Base-by-base conservation (phyloP, 2,797 vertebrate genomes). In the Sciaenops ocellatus region DNA sequence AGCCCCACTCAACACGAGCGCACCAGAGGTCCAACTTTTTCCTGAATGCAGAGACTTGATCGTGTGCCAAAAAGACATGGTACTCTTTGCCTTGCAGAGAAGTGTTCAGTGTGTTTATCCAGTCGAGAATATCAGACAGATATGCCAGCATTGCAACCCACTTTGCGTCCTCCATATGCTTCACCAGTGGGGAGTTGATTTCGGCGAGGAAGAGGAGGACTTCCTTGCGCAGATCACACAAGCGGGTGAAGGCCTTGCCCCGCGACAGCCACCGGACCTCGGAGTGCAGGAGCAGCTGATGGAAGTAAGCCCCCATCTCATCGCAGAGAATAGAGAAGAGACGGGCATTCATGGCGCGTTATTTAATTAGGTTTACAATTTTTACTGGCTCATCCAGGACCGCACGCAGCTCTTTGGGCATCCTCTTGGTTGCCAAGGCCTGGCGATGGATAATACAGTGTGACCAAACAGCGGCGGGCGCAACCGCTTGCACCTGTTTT, bases 241-340 rank as follows among this genome's bases (percentile, higher is more conserved):
- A 11, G 20, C 12, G 3, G 47, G 47, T 51, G 63, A 66, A 47
- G 50, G 54, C 34, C 34, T 67, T 67, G n/a, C 34, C 65, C 50
- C 41, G 10, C 0, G 59, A 73, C 16, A 63, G 38, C 60, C 60
- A 44, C 4, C 22, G 13, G 52, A 57, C 42, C 20, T 66, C 42
- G 10, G 61, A 47, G 62, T 57, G 52, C 18, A 74, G 52, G 13
- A 74, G 72, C 42, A 66, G 61, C 28, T 75, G 73, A 5, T 50
- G 63, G 54, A 59, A 75, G 42, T 74, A 42, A 57, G 62, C 62
- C 0, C 62, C 62, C 52, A 57, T 57, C 52, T 74, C 42, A 66
- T 48, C 48, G 62, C 61, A 74, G 62, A 65, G 42, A 5, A 47
- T 22, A 2, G 71, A 54, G 41, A 73, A 52, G 6, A 73, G 48